Percentiles rank a stretch among this genome's conserved stretches.
These are phyloP conservation scores for Phalacrocorax brasilianus DNA, from an alignment of 2,113 vertebrate genomes.

Conservation along the genomic window DNA sequence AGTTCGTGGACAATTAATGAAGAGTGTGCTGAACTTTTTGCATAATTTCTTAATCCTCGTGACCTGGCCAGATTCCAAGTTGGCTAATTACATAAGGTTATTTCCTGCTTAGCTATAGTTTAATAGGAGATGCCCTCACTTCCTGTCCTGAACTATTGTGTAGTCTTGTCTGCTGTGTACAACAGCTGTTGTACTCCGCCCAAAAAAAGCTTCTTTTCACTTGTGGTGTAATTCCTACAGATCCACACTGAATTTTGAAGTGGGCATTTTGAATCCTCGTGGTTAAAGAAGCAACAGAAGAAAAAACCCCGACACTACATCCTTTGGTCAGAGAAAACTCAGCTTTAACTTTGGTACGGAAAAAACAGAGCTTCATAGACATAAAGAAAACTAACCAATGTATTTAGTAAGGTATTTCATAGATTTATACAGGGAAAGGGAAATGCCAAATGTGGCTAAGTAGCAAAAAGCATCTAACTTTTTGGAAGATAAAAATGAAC, in stretches of 20 bases:
- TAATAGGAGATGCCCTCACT: constrained; percentile 39
- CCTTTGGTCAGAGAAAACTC: not conserved
- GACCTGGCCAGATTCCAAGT: constrained; percentile 5
- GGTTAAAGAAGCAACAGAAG: not conserved
- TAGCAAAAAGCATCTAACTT: not conserved
- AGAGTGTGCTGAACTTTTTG: constrained; percentile 6
- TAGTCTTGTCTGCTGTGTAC: not conserved
- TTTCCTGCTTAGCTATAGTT: constrained; percentile 36
- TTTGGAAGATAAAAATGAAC: not conserved
- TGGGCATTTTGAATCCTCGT: not conserved
- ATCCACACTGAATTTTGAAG: not conserved
- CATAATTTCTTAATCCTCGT: constrained; percentile 12
- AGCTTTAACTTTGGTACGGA: not conserved
- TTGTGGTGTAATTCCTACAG: not conserved
- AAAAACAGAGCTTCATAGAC: not conserved
- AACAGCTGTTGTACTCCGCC: not conserved
- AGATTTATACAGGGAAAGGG: not conserved
- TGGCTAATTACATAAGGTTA: constrained; percentile 16
- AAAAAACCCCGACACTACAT: not conserved
- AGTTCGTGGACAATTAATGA: not conserved
- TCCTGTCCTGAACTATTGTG: not conserved
- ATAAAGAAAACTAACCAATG: not conserved
- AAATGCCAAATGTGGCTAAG: not conserved
- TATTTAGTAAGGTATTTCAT: not conserved
- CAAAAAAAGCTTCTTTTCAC: not conserved